A percentile compares a stretch with the other conserved stretches of the same genome.
Conservation (phyloP, 2,113 vertebrate species). For the Engraulis encrasicolus region DNA sequence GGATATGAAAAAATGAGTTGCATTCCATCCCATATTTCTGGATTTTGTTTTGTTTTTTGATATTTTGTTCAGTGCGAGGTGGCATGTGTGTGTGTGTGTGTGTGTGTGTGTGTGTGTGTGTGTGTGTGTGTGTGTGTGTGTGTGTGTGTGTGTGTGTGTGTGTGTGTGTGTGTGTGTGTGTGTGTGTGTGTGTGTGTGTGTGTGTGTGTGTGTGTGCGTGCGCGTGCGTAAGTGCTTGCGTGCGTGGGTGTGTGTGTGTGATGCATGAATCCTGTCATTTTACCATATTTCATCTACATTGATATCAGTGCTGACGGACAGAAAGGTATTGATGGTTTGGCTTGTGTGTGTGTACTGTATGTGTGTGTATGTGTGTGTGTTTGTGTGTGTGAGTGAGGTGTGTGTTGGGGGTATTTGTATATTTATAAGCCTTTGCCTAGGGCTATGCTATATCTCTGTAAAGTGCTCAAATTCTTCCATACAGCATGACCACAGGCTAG, state of each 20-base stretch:
- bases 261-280: no score
- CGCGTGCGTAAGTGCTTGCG: no score
- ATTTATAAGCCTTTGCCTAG: neutral
- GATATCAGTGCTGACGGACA: no score
- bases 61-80: neutral
- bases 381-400: no score
- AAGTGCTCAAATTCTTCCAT: neutral
- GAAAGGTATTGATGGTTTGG: neutral
- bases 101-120: neutral
- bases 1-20: slow-evolving; percentile 24
- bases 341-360: neutral
- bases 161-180: slow-evolving; percentile 9
- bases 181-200: neutral
- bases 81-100: neutral
- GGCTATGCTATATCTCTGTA: neutral
- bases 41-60: neutral
- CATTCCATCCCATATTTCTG: neutral
- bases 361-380: neutral
- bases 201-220: neutral
- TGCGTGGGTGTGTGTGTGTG: no score
- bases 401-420: no score
- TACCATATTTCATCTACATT: no score
- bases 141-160: slow-evolving; percentile 12
- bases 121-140: slow-evolving; percentile 25
- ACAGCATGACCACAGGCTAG: neutral